Percentiles rank a stretch among this genome's conserved stretches.
Conservation (phyloP, 2,888 invertebrate species). For the Drosophila vallismaia region DNA sequence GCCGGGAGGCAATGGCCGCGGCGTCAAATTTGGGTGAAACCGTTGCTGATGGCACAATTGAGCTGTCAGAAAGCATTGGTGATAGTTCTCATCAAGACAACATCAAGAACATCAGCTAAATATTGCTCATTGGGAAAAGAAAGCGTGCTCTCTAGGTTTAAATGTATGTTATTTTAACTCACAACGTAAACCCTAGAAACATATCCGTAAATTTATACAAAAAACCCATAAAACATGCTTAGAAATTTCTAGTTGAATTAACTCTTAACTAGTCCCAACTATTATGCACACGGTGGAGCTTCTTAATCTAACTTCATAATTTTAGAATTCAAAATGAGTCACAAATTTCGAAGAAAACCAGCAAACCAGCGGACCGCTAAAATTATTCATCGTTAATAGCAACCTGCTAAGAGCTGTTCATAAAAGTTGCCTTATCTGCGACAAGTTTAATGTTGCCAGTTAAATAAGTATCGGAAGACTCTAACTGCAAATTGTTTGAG, state of each 20-base stretch:
- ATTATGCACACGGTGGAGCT: constrained; percentile 52
- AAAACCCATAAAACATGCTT: constrained; percentile 50
- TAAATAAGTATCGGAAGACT: constrained; percentile 60
- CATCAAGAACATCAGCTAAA: constrained; percentile 72
- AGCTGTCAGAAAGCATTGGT: constrained; percentile 32
- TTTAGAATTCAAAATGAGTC: constrained; percentile 45
- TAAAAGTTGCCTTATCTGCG: constrained; percentile 65
- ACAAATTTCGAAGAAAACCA: constrained; percentile 28
- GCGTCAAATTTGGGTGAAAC: constrained; percentile 23
- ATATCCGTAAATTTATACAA: constrained; percentile 42
- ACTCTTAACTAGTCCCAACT: constrained; percentile 77
- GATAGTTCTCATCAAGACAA: constrained; percentile 39
- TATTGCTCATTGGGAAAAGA: constrained; percentile 49
- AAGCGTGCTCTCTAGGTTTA: constrained; percentile 67
- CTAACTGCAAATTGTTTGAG: constrained; percentile 42
- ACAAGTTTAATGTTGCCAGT: constrained; percentile 58
- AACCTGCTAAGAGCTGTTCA: constrained; percentile 53
- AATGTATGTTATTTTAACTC: constrained; percentile 40
- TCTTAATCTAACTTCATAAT: constrained; percentile 41
- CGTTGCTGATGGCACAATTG: constrained; percentile 32
- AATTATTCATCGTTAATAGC: constrained; percentile 42
- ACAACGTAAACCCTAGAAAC: constrained; percentile 37
- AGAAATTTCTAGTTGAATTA: constrained; percentile 75
- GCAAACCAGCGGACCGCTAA: constrained; percentile 1
- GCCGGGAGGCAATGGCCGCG: constrained; percentile 80